Conservation (phyloP, 1,140 invertebrate species). For the Drosophila kanapiae region DNA sequence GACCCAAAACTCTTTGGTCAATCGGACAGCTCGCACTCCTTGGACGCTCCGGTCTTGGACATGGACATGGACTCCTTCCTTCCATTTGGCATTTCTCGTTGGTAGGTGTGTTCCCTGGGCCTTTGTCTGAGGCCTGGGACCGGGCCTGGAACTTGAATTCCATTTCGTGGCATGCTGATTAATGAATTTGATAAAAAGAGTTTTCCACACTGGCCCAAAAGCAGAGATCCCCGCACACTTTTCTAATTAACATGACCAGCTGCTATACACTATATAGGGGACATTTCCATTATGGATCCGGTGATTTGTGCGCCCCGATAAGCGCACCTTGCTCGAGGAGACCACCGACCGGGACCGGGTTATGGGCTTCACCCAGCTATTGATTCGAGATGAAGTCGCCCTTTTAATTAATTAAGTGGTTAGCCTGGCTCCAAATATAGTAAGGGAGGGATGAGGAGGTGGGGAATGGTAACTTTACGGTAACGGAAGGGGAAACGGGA, state of each 20-base stretch:
- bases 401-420: slow-evolving; percentile 60
- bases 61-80: neutral
- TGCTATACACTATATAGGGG: slow-evolving; percentile 17
- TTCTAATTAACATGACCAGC: slow-evolving; percentile 70
- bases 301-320: slow-evolving; percentile 73
- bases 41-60: neutral
- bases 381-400: slow-evolving; percentile 50
- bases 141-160: slow-evolving; percentile 40
- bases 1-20: slow-evolving; percentile 58
- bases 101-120: slow-evolving; percentile 56
- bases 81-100: slow-evolving; percentile 8
- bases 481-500: neutral
- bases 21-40: slow-evolving; percentile 32
- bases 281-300: slow-evolving; percentile 72
- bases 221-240: slow-evolving; percentile 49
- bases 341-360: neutral
- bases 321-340: slow-evolving; percentile 48
- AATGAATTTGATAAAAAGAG: slow-evolving; percentile 76
- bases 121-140: slow-evolving; percentile 18
- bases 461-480: neutral
- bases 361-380: slow-evolving; percentile 48
- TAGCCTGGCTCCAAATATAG: neutral
- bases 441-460: neutral
- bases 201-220: slow-evolving; percentile 37
- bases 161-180: slow-evolving; percentile 65